These are phyloP conservation scores for Cheilosia impressa DNA, from an alignment of 2,888 invertebrate genomes.

Conservation along the genomic window DNA sequence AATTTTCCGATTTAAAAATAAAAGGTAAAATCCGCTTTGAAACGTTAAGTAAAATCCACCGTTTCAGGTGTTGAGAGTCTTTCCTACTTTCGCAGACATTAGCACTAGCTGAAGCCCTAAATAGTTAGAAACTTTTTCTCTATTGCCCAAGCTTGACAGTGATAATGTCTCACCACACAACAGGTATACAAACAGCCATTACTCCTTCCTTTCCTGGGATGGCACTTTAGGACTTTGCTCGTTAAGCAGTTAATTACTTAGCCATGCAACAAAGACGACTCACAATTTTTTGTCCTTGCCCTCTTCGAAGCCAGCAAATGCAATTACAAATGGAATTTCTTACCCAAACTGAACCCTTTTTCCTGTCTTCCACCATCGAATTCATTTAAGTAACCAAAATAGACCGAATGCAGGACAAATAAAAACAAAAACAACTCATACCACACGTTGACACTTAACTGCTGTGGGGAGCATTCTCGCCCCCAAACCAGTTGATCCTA, in stretches of 20 bases:
- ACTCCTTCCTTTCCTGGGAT: constrained; percentile 3
- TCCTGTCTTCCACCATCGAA: neutral
- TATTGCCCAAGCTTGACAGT: constrained; percentile 28
- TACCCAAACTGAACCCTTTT: neutral
- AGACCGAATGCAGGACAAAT: neutral
- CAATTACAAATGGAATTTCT: constrained; percentile 36
- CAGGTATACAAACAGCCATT: neutral
- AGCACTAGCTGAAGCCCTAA: neutral
- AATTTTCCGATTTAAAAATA: too few relatives aligned
- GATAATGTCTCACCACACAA: constrained; percentile 26
- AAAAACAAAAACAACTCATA: constrained; percentile 12
- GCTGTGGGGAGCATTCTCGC: constrained; percentile 26
- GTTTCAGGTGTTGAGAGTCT: too few relatives aligned
- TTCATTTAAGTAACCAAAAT: constrained; percentile 46
- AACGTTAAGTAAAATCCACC: too few relatives aligned
- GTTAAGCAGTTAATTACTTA: constrained; percentile 60
- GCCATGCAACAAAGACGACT: constrained; percentile 10
- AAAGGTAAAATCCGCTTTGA: too few relatives aligned
- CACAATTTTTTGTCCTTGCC: neutral
- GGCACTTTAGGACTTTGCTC: constrained; percentile 17
- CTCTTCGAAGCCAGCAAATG: neutral
- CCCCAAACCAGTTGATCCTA: constrained; percentile 41
- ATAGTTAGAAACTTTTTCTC: neutral
- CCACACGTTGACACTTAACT: constrained; percentile 51
- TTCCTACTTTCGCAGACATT: neutral